Evolutionary conservation across 2,888 invertebrate species (phyloP).

Genomic region (Isoperla grammatica): DNA sequence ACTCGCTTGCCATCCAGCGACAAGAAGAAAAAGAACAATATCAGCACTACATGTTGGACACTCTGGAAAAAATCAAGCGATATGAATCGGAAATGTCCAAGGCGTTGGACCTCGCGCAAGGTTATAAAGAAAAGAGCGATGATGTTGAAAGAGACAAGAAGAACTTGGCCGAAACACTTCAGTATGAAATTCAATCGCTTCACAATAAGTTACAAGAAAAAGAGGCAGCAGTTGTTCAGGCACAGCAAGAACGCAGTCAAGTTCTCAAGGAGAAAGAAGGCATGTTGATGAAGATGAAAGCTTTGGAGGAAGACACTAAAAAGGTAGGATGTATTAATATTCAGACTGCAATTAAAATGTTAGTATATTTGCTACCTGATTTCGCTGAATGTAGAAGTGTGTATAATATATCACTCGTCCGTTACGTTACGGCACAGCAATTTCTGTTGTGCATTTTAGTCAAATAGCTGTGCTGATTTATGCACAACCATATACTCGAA

Average conservation of each 20-base stretch:
- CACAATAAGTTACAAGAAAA: slow-evolving; percentile 3
- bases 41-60: slow-evolving; percentile 45
- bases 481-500: too few species aligned
- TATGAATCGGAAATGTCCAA: slow-evolving; percentile 68
- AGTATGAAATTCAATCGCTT: neutral
- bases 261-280: slow-evolving; percentile 42
- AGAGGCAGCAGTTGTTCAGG: slow-evolving; percentile 21
- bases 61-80: slow-evolving; percentile 48
- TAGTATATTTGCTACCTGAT: too few species aligned
- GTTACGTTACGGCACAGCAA: too few species aligned
- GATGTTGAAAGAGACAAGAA: slow-evolving; percentile 46
- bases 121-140: slow-evolving; percentile 60
- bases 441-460: too few species aligned
- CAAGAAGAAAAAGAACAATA: slow-evolving; percentile 47
- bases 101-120: slow-evolving; percentile 61
- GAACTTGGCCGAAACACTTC: slow-evolving; percentile 41
- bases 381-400: too few species aligned
- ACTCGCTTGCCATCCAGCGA: slow-evolving; percentile 32
- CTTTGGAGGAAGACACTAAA: slow-evolving; percentile 47
- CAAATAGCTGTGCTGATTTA: too few species aligned
- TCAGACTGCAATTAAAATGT: too few species aligned
- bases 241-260: slow-evolving; percentile 43
- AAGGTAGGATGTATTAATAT: slow-evolving; percentile 46
- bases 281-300: slow-evolving; percentile 37
- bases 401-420: too few species aligned